Evolutionary conservation across 2,888 invertebrate genomes (phyloP).

Genomic region (Teleogryllus oceanicus): DNA sequence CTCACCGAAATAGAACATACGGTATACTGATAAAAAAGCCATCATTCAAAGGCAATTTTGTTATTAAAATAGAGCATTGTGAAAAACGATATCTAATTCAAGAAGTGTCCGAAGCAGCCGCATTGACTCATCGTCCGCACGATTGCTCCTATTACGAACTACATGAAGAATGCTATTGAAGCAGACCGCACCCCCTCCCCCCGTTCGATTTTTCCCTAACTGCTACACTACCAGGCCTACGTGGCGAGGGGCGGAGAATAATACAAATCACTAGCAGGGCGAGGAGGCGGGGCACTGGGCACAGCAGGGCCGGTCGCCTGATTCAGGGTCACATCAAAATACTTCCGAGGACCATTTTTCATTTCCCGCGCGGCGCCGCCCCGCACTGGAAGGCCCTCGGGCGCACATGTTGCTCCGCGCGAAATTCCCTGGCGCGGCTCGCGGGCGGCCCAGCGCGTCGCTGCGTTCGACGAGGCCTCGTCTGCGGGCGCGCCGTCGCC

Average conservation of each 20-base stretch:
- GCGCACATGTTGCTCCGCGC: background rate
- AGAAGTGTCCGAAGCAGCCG: too few relatives aligned
- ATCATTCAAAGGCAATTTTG: too few relatives aligned
- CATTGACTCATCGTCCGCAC: too few relatives aligned
- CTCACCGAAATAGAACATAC: too few relatives aligned
- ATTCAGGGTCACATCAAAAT: conserved; percentile 18
- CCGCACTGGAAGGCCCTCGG: background rate
- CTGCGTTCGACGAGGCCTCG: too few relatives aligned
- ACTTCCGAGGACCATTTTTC: background rate
- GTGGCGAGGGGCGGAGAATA: background rate
- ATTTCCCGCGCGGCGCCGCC: background rate
- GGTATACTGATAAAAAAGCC: too few relatives aligned
- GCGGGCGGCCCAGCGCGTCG: too few relatives aligned
- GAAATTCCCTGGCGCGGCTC: background rate
- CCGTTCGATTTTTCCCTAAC: background rate
- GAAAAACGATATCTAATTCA: too few relatives aligned
- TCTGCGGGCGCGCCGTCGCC: too few relatives aligned
- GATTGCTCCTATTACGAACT: too few relatives aligned
- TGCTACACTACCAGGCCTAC: background rate
- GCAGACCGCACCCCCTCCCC: background rate
- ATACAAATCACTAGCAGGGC: background rate
- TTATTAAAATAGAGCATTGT: too few relatives aligned
- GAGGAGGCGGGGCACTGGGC: background rate
- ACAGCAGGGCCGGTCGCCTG: background rate
- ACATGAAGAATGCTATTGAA: too few relatives aligned